These are phyloP conservation scores for Girardinichthys multiradiatus DNA, from an alignment of 2,113 vertebrate species.

Conservation along the genomic window DNA sequence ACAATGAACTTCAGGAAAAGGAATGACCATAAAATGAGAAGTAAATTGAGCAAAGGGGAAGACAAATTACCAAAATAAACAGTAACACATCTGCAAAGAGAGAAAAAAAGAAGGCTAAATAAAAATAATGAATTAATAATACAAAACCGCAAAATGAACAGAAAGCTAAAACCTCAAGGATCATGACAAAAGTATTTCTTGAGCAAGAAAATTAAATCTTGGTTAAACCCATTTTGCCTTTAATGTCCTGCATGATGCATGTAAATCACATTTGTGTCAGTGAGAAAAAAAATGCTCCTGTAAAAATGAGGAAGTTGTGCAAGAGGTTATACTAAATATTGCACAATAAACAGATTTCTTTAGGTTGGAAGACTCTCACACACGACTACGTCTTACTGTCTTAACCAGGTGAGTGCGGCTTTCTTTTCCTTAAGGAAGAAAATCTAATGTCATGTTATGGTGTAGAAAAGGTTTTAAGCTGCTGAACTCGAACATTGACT, in stretches of 20 bases:
- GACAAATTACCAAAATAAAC: background rate
- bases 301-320: background rate
- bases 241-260: background rate
- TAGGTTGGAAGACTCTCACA: background rate
- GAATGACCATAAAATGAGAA: background rate
- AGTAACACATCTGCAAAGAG: background rate
- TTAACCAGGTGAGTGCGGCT: background rate
- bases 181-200: background rate
- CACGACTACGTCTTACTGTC: too few relatives aligned
- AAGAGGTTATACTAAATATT: background rate
- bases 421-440: background rate
- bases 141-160: too few relatives aligned
- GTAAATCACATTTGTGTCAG: background rate
- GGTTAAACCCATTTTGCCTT: background rate
- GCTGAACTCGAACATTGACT: background rate
- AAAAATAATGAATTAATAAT: too few relatives aligned
- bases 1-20: background rate
- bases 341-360: background rate
- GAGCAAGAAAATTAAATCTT: background rate
- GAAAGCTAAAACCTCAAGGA: background rate
- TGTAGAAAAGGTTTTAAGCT: background rate
- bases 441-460: background rate
- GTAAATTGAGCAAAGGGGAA: background rate
- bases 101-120: background rate
- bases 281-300: background rate